Evolutionary conservation across 2,797 vertebrate species (phyloP), one percentile per base, ranked within the genome.

Genomic region (Gallinago stenura): DNA sequence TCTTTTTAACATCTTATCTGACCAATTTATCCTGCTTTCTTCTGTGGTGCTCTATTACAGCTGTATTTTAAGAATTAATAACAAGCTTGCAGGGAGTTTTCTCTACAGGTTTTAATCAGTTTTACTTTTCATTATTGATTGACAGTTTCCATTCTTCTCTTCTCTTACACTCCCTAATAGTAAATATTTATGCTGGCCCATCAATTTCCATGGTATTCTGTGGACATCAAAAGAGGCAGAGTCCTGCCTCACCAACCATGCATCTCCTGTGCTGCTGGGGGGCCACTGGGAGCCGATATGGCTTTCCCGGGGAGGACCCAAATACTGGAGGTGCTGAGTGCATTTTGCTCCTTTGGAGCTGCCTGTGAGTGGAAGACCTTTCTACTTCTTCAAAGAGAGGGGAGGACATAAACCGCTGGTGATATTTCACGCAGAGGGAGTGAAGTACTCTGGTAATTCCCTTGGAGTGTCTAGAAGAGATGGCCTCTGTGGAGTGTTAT

Each of bases 91-190:
- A 35, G 68, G 71, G 45, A 89, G 54, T 64, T 90, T 81, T 72
- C 54, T 88, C 35, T 73, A 25, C 5, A 31, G 50, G 45, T 89
- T 92, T 95, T 90, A 53, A 21, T 94, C 13, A 13, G 21, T 76
- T 80, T 53, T 73, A 50, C 22, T 73, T 93, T 95, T 91, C 53
- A 82, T 90, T 88, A 95, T 69, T 91, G 46, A 84, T 91, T 69
- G 91, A 48, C 39, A 41, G 37, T 81, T 94, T 81, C 53, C 7
- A 2, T 83, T 86, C 20, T 80, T 64, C 48, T 89, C 37, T 81
- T 58, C 43, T 84, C 41, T 91, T 95, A 81, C 22, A 20, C n/a
- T 73, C 68, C 56, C 22, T 84, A 61, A 73, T 78, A 71, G 91
- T 90, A 85, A 89, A 81, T 86, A 91, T 79, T 91, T 83, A n/a